Evolutionary conservation across 2,113 vertebrate species (phyloP).

Genomic region (Perca flavescens): DNA sequence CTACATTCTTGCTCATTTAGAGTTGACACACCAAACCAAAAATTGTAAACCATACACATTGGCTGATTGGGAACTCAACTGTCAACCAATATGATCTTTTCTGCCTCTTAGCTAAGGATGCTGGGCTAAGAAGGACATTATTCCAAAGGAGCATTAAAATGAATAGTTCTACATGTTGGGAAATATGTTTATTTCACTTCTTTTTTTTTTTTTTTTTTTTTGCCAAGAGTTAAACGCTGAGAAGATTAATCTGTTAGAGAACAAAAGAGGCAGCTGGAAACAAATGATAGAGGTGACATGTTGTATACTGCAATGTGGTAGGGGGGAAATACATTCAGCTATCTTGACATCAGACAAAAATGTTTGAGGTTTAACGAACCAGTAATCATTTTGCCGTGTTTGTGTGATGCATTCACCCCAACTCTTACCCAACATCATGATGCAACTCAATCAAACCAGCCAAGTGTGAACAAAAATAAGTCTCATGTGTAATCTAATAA

Average conservation of each 20-base stretch:
- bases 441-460: slow-evolving; percentile 5
- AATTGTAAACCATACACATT: too few relatives aligned
- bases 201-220: too few relatives aligned
- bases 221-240: too few relatives aligned
- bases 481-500: slow-evolving; percentile 25
- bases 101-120: neutral
- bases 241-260: neutral
- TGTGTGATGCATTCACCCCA: neutral
- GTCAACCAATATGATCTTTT: neutral
- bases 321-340: neutral
- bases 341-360: neutral
- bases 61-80: neutral
- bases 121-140: neutral
- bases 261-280: neutral
- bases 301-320: too few relatives aligned
- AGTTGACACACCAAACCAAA: neutral
- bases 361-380: neutral
- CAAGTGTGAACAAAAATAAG: slow-evolving; percentile 3
- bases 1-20: neutral
- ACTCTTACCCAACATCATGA: neutral
- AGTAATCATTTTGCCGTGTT: neutral
- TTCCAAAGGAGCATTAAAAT: neutral
- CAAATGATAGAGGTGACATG: neutral
- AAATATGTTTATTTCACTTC: neutral
- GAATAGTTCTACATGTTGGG: neutral